These are phyloP conservation scores for Drosophila parthenogenetica DNA, from an alignment of 2,888 invertebrate genomes.

Conservation along the genomic window DNA sequence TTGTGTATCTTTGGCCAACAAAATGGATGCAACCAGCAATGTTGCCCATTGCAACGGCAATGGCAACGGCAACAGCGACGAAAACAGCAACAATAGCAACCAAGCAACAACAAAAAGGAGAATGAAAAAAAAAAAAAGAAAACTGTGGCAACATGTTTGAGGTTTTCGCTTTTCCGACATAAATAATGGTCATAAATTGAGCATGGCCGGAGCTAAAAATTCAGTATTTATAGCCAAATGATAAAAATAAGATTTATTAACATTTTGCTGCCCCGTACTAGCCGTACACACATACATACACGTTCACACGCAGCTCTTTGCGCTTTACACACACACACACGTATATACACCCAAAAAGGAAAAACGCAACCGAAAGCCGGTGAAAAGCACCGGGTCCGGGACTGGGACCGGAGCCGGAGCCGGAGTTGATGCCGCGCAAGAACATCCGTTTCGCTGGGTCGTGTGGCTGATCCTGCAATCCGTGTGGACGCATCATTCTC, in stretches of 20 bases:
- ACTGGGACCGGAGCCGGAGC: constrained; percentile 25
- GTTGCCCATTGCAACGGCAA: constrained; percentile 13
- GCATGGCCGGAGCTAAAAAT: constrained; percentile 85
- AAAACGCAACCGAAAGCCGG: constrained; percentile 28
- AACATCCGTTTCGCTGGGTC: constrained; percentile 71
- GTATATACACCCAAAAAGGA: constrained; percentile 45
- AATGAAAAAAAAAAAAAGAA: constrained; percentile 38
- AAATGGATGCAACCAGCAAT: constrained; percentile 67
- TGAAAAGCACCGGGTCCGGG: constrained; percentile 39
- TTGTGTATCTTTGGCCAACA: constrained; percentile 72
- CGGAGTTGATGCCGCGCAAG: constrained; percentile 61
- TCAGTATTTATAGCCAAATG: constrained; percentile 85
- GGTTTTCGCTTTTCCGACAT: constrained; percentile 84
- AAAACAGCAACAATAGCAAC: constrained; percentile 24
- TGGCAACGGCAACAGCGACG: constrained; percentile 3
- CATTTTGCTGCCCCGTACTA: constrained; percentile 78
- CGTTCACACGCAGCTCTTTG: constrained; percentile 43
- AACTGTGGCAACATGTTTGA: constrained; percentile 81
- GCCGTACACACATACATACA: constrained; percentile 39
- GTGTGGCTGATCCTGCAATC: constrained; percentile 69
- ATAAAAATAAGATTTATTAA: constrained; percentile 86
- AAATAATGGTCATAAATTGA: constrained; percentile 86
- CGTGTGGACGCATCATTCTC: constrained; percentile 13
- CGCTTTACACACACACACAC: constrained; percentile 50
- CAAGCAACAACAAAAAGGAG: constrained; percentile 7